Evolutionary conservation across 2,888 invertebrate species (phyloP), one percentile per base, ranked within the genome.

Genomic region (Drepanosiphum platanoidis): DNA sequence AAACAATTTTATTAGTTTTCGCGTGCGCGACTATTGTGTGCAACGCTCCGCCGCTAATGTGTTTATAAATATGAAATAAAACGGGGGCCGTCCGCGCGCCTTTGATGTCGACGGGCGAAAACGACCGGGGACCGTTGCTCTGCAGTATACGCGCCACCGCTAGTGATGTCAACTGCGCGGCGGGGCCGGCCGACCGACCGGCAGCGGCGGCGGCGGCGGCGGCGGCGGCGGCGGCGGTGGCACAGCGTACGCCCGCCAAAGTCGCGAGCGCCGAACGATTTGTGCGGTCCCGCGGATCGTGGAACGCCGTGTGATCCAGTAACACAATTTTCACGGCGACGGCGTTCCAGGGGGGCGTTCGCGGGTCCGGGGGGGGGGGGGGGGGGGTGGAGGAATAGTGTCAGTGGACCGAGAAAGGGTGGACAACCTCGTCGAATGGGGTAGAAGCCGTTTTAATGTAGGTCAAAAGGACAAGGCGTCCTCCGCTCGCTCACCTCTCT

Each of bases 391-490:
- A 81, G 39, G 81, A 81, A 71, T 30, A 13, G 66, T 7, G 52
- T 39, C 0, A 1, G 27, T 0, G n/a, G 30, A 61, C 30, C 2
- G 58, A 27, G 22, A 46, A 70, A 18, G 77, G 81, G 39, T 32
- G 58, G 52, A 18, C 34, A 79, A 2, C n/a, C 15, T 0, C 11
- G 30, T 2, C 11, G 13, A 34, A 74, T 7, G 61, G 71, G 36
- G 0, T 11, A 39, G 39, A 39, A 42, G 39, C 32, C 39, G 58
- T 61, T 82, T 82, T 82, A 72, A 82, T 82, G 71, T 82, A 82
- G 81, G 81, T 82, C 81, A 82, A 82, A 82, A 82, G 81, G 81
- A 82, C 81, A 82, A 82, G 80, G 80, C 81, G 13, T 52, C n/a
- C 71, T 7, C 18, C 36, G 18, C 5, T 64, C 30, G 0, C 22